phyloP scores from a whole-genome alignment of 2,113 vertebrate genomes.

The Rhizomys pruinosus region DNA sequence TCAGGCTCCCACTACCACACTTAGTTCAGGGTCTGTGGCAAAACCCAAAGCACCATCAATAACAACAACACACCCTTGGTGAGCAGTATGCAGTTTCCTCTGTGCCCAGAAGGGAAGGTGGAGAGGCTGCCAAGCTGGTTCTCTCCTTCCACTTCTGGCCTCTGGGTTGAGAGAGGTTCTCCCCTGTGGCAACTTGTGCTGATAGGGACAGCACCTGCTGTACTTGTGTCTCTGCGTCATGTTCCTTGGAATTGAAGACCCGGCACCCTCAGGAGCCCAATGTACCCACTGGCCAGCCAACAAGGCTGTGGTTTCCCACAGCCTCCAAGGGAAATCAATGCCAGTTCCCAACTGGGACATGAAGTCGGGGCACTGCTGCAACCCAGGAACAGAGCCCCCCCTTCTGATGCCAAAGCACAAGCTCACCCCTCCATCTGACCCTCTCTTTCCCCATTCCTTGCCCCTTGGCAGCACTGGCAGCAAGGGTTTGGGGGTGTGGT shows the following conservation, averaged over 20 bases:
- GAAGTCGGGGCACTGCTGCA: not conserved
- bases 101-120: not conserved
- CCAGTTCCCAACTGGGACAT: not conserved
- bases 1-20: constrained; percentile 4
- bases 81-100: constrained; percentile 1
- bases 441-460: not conserved
- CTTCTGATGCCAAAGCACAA: not conserved
- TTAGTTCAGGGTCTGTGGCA: not conserved
- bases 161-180: not conserved
- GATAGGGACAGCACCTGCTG: not conserved
- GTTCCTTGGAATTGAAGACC: not conserved
- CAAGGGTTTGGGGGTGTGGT: not conserved
- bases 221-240: not conserved
- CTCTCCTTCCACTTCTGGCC: not conserved
- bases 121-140: not conserved
- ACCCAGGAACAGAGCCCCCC: not conserved
- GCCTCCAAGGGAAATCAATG: not conserved
- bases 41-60: not conserved
- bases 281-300: too few species aligned
- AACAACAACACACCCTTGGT: not conserved
- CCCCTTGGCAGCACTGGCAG: not conserved
- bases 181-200: not conserved
- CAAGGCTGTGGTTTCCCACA: not conserved
- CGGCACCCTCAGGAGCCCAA: not conserved
- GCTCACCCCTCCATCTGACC: not conserved